Evolutionary conservation across 2,113 vertebrate genomes (phyloP), one percentile per base, ranked within the genome.

Genomic region (Larimichthys polyactis): DNA sequence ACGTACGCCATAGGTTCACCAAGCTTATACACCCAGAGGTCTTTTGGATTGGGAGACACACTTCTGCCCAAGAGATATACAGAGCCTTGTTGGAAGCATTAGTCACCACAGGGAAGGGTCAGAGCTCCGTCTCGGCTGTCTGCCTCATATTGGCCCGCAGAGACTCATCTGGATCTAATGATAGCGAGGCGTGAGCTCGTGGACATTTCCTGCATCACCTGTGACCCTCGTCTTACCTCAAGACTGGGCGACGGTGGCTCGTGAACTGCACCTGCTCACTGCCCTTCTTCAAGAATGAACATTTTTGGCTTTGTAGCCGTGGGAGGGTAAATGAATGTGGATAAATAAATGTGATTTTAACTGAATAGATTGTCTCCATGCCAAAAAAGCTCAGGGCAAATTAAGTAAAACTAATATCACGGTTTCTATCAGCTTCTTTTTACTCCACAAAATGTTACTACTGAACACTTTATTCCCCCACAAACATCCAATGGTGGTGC

Each of bases 141-240:
- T 64, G 79, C 63, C 66, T 83, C 17, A 4, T 24, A 73, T 78
- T 2, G 17, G 76, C 62, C 76, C 0, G 0, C 68, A 5, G 85
- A 83, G 79, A 74, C 60, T 74, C 79, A 71, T 89, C 69, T n/a
- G 70, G 19, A 75, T 51, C 62, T 73, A 75, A 87, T 78, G 69
- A 89, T 49, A 44, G 62, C 63, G 9, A 84, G 66, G 57, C n/a
- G 65, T 58, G 62, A 59, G 69, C 32, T 59, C 4, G 69, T 63
- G 68, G 67, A 85, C 57, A 11, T 75, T 10, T 74, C 43, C 55
- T 16, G 57, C 65, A 32, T 86, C 84, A 81, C 76, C 84, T 79
- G 72, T 75, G 64, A 84, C 82, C 77, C 49, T 24, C 22, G 62
- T 48, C 70, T 71, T 32, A 17, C 32, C 49, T 60, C 40, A 49